These are phyloP conservation scores for Brevimyrus niger DNA, from an alignment of 2,113 vertebrate genomes.

Conservation along the genomic window DNA sequence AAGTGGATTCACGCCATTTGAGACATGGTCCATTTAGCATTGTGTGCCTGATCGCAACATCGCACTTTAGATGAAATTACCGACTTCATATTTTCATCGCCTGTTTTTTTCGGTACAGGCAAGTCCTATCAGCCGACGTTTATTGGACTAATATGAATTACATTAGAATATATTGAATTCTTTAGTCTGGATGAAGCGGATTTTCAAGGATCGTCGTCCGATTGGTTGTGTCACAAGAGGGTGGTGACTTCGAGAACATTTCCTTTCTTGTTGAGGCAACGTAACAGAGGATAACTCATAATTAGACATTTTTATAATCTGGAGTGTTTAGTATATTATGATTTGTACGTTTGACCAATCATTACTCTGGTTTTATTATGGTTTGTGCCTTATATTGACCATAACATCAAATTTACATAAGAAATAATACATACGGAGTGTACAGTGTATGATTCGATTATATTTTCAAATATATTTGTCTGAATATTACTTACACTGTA, in stretches of 20 bases:
- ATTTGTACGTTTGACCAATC: neutral
- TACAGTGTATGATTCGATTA: neutral
- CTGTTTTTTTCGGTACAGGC: neutral
- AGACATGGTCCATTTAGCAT: neutral
- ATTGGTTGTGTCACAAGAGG: neutral
- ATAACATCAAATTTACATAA: neutral
- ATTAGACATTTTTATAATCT: neutral
- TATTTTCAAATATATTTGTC: neutral
- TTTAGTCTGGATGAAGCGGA: neutral
- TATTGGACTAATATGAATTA: neutral
- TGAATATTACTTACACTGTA: neutral
- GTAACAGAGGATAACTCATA: neutral
- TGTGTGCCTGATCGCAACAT: neutral
- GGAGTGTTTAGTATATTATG: neutral
- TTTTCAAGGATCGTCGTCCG: neutral
- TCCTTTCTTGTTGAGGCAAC: neutral
- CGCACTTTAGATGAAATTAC: neutral
- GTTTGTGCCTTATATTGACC: neutral
- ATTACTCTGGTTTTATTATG: neutral
- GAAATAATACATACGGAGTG: neutral
- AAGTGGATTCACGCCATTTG: neutral
- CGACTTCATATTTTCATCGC: neutral
- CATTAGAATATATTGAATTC: neutral
- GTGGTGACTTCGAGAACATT: neutral
- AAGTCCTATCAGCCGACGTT: neutral